Evolutionary conservation across 2,113 vertebrate species (phyloP).

Genomic region (Andinoacara biseriatus): DNA sequence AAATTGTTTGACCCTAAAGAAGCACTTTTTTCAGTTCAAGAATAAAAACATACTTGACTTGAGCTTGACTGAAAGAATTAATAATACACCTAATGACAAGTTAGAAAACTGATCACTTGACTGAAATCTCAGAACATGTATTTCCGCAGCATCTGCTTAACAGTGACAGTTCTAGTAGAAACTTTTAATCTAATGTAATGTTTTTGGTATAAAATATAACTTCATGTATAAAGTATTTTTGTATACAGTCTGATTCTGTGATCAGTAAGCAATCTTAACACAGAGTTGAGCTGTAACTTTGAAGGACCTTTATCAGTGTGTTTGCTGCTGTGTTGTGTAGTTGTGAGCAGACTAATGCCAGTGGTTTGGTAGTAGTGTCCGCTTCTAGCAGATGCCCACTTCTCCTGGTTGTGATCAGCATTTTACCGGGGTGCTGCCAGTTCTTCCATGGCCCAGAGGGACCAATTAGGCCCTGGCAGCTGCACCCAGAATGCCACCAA

Average conservation of each 20-base stretch:
- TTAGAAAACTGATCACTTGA: not conserved
- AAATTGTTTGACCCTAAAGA: not conserved
- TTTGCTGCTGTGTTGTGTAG: constrained; percentile 22
- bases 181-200: not conserved
- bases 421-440: constrained; percentile 53
- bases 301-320: constrained; percentile 59
- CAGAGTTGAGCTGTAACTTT: constrained; percentile 54
- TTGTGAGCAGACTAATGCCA: constrained; percentile 45
- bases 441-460: constrained; percentile 72
- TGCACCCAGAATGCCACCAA: constrained; percentile 64
- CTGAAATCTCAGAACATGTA: not conserved
- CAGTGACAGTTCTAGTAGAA: not conserved
- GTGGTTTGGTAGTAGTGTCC: constrained; percentile 62
- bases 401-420: constrained; percentile 62
- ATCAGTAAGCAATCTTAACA: not conserved
- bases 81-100: not conserved
- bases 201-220: not conserved
- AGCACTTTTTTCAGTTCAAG: not conserved
- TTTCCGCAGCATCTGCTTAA: not conserved
- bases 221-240: not conserved
- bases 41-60: not conserved
- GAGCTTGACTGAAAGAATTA: not conserved
- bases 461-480: constrained; percentile 81
- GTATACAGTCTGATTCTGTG: not conserved
- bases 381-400: constrained; percentile 73